Evolutionary conservation across 2,888 invertebrate species (phyloP).

Genomic region (Corbicula japonica): DNA sequence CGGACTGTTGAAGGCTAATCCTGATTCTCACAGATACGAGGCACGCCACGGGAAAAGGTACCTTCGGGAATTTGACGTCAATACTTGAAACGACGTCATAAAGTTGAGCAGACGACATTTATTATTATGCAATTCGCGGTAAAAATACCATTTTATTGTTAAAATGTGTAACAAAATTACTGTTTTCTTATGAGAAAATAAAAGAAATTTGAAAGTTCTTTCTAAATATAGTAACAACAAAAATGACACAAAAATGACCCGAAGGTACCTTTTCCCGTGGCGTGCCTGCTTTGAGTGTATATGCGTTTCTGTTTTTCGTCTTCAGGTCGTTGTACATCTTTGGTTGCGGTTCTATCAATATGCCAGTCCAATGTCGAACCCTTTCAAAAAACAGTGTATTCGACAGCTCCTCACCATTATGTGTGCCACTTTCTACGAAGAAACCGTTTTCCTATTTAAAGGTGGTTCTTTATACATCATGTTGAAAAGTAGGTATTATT

Average conservation of each 20-base stretch:
- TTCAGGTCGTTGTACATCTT: neutral
- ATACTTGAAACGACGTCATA: no score
- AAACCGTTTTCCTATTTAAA: neutral
- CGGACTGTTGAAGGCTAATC: no score
- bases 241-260: neutral
- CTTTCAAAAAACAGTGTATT: slow-evolving; percentile 4
- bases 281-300: neutral
- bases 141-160: neutral
- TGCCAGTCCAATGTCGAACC: neutral
- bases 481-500: no score
- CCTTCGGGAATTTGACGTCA: no score
- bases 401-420: neutral
- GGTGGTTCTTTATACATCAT: neutral
- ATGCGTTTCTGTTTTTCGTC: neutral
- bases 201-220: neutral
- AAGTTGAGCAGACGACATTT: neutral
- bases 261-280: neutral
- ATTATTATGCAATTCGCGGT: neutral
- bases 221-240: neutral
- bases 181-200: neutral
- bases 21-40: no score
- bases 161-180: neutral
- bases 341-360: neutral
- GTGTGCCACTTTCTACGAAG: neutral
- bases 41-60: no score